Percentiles rank a stretch among this genome's conserved stretches.
These are phyloP conservation scores for Apis dorsata DNA, from an alignment of 1,140 invertebrate genomes.

Conservation along the genomic window DNA sequence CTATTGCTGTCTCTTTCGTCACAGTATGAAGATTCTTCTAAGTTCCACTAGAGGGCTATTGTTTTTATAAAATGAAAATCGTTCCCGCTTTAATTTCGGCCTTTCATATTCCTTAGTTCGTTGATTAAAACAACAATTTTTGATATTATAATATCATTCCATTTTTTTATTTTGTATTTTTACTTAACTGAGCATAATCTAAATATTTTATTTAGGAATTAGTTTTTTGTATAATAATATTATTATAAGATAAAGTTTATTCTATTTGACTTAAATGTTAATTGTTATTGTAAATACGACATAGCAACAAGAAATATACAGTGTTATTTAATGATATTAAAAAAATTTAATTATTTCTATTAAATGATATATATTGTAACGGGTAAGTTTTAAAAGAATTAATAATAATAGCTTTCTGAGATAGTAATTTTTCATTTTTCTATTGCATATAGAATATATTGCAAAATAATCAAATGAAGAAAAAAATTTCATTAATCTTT, in stretches of 20 bases:
- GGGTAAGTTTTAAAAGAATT: not conserved
- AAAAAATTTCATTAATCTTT: too few species aligned
- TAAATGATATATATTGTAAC: not conserved
- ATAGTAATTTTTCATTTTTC: not conserved
- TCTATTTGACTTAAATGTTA: not conserved
- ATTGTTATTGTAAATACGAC: not conserved
- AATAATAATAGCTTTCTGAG: not conserved
- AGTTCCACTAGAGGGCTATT: constrained; percentile 34
- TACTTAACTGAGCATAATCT: not conserved
- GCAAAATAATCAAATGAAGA: too few species aligned
- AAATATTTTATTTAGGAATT: not conserved
- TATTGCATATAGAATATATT: too few species aligned
- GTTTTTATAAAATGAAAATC: constrained; percentile 39
- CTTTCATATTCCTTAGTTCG: not conserved
- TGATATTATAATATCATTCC: not conserved
- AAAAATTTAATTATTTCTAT: not conserved
- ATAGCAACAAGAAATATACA: not conserved
- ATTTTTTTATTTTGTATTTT: not conserved
- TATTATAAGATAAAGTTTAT: not conserved
- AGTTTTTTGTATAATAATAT: not conserved
- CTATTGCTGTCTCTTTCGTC: constrained; percentile 30
- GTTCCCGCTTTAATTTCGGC: not conserved
- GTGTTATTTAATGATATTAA: not conserved
- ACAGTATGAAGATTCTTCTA: constrained; percentile 2
- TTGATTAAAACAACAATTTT: not conserved